These are phyloP conservation scores for Manduca sexta DNA, from an alignment of 1,140 invertebrate genomes.

Conservation along the genomic window DNA sequence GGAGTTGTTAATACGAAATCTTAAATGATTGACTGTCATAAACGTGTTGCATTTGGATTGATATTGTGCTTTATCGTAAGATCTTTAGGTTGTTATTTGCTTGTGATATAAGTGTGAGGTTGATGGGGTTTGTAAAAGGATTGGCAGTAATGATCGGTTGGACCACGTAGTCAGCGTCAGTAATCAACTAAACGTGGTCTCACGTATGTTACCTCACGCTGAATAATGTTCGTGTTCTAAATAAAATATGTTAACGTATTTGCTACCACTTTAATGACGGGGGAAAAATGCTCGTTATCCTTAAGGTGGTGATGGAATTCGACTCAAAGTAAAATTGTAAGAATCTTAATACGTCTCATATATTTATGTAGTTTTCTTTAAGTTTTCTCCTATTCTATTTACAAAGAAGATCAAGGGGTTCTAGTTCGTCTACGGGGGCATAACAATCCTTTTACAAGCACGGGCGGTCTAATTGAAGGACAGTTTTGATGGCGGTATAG, in stretches of 20 bases:
- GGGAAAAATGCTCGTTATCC: background rate
- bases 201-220: background rate
- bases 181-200: background rate
- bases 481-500: too few relatives aligned
- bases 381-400: too few relatives aligned
- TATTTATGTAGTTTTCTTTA: too few relatives aligned
- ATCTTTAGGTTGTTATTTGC: slow-evolving; percentile 2
- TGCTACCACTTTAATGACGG: background rate
- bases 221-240: too few relatives aligned
- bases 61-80: background rate
- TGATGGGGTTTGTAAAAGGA: slow-evolving; percentile 23
- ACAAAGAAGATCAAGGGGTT: too few relatives aligned
- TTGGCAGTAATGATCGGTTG: slow-evolving; percentile 42
- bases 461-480: too few relatives aligned
- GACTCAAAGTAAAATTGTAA: background rate
- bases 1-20: slow-evolving; percentile 20
- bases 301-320: background rate
- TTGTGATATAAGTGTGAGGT: slow-evolving; percentile 15
- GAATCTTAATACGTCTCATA: too few relatives aligned
- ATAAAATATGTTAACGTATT: too few relatives aligned
- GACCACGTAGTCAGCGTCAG: slow-evolving; percentile 2
- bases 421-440: too few relatives aligned
- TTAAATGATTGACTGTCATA: slow-evolving; percentile 29
- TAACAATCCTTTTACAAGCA: too few relatives aligned
- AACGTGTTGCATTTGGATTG: background rate